phyloP scores from a whole-genome alignment of 2,113 vertebrate genomes.

The Chionis minor region DNA sequence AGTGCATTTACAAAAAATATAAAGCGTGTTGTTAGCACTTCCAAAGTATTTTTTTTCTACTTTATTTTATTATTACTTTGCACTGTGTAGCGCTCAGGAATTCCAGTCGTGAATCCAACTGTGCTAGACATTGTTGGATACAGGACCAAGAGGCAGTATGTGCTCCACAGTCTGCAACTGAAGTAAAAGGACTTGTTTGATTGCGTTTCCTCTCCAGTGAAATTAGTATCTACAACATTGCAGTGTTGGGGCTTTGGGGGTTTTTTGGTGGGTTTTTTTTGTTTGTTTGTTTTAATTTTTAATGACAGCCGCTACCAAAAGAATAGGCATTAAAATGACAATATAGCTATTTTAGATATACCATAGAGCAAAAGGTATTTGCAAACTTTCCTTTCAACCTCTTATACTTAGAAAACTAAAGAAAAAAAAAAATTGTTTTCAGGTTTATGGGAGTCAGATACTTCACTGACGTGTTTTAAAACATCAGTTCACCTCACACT shows the following conservation, averaged over 20 bases:
- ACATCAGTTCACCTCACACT: not conserved
- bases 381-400: not conserved
- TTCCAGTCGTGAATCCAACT: not conserved
- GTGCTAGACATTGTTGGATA: not conserved
- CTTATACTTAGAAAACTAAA: not conserved
- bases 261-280: not conserved
- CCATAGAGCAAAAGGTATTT: not conserved
- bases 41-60: not conserved
- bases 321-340: not conserved
- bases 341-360: not conserved
- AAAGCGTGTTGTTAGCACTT: not conserved
- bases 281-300: not conserved
- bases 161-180: not conserved
- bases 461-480: not conserved
- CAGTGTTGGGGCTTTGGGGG: fast-evolving
- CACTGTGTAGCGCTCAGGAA: not conserved
- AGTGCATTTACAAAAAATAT: not conserved
- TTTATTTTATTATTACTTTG: not conserved
- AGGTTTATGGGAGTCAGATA: not conserved
- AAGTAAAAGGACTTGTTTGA: not conserved
- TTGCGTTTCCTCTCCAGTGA: not conserved
- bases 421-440: not conserved
- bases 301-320: not conserved
- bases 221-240: not conserved
- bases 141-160: not conserved